Evolutionary conservation across 2,797 vertebrate genomes (phyloP), one percentile per base, ranked within the genome.

Genomic region (Malacoraja senta): DNA sequence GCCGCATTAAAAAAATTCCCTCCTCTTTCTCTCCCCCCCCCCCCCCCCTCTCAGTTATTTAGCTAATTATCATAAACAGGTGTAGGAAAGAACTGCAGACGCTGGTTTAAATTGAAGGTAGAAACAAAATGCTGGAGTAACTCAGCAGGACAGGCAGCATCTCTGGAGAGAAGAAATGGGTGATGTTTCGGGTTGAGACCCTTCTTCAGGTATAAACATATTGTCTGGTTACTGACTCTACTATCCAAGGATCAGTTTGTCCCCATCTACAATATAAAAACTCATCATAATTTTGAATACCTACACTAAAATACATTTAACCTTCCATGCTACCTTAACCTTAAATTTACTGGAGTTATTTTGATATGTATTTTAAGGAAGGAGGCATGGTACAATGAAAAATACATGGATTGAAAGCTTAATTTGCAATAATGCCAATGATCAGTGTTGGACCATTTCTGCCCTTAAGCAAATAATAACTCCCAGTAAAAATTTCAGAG

Each of bases 1-100:
- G n/a, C 84, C 68, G 63, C n/a, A 15, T 88, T 26, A 88, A 88
- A 88, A 88, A 86, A 63, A 68, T 68, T 35, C 84, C 35, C 84
- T 1, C 10, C 84, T 32, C 35, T 44, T 44, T 1, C 44, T 4
- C 44, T 53, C 44, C 0, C 8, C 10, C n/a, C 84, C 15, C 7
- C 32, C 61, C 21, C 58, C 83, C 3, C 29, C n/a, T 58, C n/a
- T 58, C 15, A 1, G 63, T 88, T 68, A 32, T 68, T 88, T 35
- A 35, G 63, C 63, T 63, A 68, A 88, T 88, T 35, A 88, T 88
- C 32, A 65, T 68, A 68, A 53, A 53, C 44, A 6, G 4, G 44
- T 53, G 4, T 53, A 6, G 4, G 44, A 53, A 53, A 53, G 44
- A 53, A 53, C 44, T 53, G 44, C 44, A 53, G 44, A 53, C 6